phyloP scores from a whole-genome alignment of 2,888 invertebrate species.

The Mystacides longicornis region DNA sequence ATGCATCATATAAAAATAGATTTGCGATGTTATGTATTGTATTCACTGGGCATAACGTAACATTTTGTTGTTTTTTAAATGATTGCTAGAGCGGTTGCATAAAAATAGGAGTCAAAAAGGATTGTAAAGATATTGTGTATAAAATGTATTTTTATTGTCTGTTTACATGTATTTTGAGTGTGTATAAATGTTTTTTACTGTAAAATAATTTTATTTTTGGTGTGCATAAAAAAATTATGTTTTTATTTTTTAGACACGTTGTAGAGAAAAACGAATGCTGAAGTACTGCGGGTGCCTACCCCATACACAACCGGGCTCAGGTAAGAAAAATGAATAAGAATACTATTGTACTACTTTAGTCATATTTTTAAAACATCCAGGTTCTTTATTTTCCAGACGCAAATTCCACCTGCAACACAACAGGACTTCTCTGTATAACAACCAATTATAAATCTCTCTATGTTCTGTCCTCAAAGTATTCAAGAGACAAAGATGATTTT shows the following conservation, averaged over 20 bases:
- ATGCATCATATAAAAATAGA: too few relatives aligned
- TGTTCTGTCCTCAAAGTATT: neutral
- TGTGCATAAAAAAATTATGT: too few relatives aligned
- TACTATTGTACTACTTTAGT: neutral
- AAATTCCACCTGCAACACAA: constrained; percentile 5
- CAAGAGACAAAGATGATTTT: neutral
- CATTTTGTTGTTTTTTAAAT: too few relatives aligned
- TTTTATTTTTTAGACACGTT: constrained; percentile 6
- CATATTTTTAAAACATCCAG: neutral
- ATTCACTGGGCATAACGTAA: too few relatives aligned
- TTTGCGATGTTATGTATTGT: too few relatives aligned
- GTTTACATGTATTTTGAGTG: too few relatives aligned
- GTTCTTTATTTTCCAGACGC: constrained; percentile 2
- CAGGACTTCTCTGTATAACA: constrained; percentile 7
- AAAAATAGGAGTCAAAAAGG: too few relatives aligned
- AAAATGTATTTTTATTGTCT: too few relatives aligned
- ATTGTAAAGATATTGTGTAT: too few relatives aligned
- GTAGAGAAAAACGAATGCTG: constrained; percentile 2
- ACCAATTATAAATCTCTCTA: neutral
- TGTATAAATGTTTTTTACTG: too few relatives aligned
- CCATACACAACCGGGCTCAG: constrained; percentile 4
- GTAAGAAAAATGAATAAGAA: neutral
- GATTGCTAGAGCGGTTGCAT: too few relatives aligned
- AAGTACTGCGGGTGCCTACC: constrained; percentile 7
- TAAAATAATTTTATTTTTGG: too few relatives aligned